Base-by-base conservation (phyloP, 1,140 invertebrate genomes). In the Lasioglossum baleicum region DNA sequence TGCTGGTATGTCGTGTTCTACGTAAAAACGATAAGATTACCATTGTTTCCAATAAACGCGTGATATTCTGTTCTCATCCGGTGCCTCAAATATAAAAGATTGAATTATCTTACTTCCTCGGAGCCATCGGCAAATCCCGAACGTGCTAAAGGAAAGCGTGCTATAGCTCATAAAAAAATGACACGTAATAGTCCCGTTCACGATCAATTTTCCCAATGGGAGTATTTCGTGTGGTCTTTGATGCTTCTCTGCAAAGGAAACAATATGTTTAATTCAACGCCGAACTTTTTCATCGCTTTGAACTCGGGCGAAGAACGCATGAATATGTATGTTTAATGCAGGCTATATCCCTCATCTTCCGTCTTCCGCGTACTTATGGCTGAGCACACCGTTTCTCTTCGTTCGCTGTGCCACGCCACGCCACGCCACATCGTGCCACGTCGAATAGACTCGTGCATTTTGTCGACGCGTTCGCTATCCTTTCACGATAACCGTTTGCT, bases 251-350 rank as follows among this genome's bases (percentile, higher is more conserved):
- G 7, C 64, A 40, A 75, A 53, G 51, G 48, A 40, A 40, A 22
- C 35, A 67, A 58, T n/a, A 67, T 58, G 48, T 75, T 58, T 75
- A 75, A 75, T 75, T 76, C 74, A 76, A 13, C 22, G 22, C 15
- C 35, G 48, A 26, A 26, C 48, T 42, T 15, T 20, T 75, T 17
- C 40, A 56, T 56, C 31, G 26, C 17, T 44, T 69, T 11, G 15
- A 31, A 58, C n/a, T 20, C 15, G 4, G n/a, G 3, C 10, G 10
- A 31, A 26, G 35, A 67, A 40, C 7, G 8, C 53, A 76, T 48
- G 65, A 69, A 60, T 69, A 56, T 76, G 51, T 35, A 76, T 60
- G 22, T 71, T 56, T 44, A 2, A 75, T 31, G 51, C 17, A 31
- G 17, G 2, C 53, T 42, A 44, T 69, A 2, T 15, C 22, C 26